Conservation (phyloP, 2,888 invertebrate species). For the Ectobius pallidus region DNA sequence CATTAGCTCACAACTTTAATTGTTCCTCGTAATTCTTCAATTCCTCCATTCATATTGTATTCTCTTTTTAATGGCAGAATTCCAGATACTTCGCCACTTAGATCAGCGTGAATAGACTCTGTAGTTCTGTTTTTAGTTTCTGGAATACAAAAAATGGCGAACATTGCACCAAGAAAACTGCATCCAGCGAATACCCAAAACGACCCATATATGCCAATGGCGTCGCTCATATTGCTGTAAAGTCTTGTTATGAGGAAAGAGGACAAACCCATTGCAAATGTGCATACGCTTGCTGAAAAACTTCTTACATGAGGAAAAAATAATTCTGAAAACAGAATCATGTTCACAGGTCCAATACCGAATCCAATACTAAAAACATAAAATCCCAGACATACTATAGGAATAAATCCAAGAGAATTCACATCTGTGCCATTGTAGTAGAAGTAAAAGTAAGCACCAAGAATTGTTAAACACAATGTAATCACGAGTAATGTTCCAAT, state of each 20-base stretch:
- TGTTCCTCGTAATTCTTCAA: too few species aligned
- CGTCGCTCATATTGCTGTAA: neutral
- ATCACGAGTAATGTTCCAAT: neutral
- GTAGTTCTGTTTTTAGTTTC: conserved; percentile 10
- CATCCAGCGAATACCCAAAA: conserved; percentile 27
- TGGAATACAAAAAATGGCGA: neutral
- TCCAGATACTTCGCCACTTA: conserved; percentile 46
- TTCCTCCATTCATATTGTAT: too few species aligned
- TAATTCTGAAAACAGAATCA: neutral
- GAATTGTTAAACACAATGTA: neutral
- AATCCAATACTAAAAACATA: neutral
- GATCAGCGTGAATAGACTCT: neutral
- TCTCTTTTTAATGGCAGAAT: conserved; percentile 50
- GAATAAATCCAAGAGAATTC: neutral
- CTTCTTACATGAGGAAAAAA: conserved; percentile 8
- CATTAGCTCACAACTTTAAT: too few species aligned
- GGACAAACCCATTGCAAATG: neutral
- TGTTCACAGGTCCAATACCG: neutral
- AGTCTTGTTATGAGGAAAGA: conserved; percentile 15
- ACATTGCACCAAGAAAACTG: neutral
- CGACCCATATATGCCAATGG: neutral
- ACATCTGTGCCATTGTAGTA: neutral
- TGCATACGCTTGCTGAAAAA: neutral
- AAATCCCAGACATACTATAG: neutral
- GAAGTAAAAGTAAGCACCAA: conserved; percentile 14